Evolutionary conservation across 2,888 invertebrate species (phyloP).

Genomic region (Lydus trimaculatus): DNA sequence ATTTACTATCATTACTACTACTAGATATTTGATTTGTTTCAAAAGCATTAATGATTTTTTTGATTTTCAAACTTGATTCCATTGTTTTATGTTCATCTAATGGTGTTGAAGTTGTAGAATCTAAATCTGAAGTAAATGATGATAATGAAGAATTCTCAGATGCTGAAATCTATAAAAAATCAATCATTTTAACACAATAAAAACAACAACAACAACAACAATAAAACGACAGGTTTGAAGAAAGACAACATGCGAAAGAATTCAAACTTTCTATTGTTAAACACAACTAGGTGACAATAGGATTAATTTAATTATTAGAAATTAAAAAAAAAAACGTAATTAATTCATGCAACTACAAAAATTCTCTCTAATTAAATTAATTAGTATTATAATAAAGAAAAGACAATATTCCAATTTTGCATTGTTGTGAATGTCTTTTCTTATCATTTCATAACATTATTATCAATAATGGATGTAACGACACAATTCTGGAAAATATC

Average conservation of each 20-base stretch:
- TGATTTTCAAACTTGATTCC: conserved; percentile 46
- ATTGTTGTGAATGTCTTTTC: not conserved
- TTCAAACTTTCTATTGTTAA: not conserved
- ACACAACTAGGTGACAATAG: not conserved
- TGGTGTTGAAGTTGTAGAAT: conserved; percentile 58
- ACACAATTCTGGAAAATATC: not conserved
- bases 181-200: not conserved
- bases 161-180: conserved; percentile 23
- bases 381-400: not conserved
- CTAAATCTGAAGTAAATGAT: conserved; percentile 59
- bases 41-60: conserved; percentile 51
- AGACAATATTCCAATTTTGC: not conserved
- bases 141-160: conserved; percentile 54
- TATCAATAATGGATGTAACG: not conserved
- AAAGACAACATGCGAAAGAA: not conserved
- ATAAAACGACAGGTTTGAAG: not conserved
- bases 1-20: not conserved
- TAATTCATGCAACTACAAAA: not conserved
- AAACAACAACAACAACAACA: not conserved
- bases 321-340: not conserved
- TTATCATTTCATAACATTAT: not conserved
- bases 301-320: conserved; percentile 1
- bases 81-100: conserved; percentile 49
- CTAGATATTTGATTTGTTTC: conserved; percentile 40
- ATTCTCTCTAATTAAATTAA: not conserved